phyloP scores from a whole-genome alignment of 2,888 invertebrate species.

The Agonum fuliginosum region DNA sequence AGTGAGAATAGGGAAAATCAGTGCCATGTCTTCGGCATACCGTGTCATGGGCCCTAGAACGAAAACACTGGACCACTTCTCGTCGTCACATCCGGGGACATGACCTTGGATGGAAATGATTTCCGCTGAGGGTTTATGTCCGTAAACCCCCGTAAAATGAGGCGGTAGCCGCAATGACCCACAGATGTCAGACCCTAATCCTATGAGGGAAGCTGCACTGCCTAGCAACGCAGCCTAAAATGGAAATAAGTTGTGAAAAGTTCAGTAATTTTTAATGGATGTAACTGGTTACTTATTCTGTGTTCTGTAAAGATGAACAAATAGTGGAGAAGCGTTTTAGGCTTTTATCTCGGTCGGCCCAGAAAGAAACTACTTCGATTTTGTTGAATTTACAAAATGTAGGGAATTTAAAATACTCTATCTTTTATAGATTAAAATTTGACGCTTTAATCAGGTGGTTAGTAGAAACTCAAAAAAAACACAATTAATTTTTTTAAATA shows the following conservation, averaged over 20 bases:
- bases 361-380: too few relatives aligned
- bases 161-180: conserved; percentile 93
- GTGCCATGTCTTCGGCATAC: conserved; percentile 88
- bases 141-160: conserved; percentile 93
- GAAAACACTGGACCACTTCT: conserved; percentile 82
- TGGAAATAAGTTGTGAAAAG: conserved; percentile 43
- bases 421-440: too few relatives aligned
- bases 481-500: too few relatives aligned
- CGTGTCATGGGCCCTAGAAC: conserved; percentile 91
- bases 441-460: too few relatives aligned
- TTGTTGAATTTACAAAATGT: too few relatives aligned
- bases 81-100: conserved; percentile 78
- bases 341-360: too few relatives aligned
- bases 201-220: conserved; percentile 86
- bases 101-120: conserved; percentile 81
- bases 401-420: too few relatives aligned
- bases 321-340: background rate
- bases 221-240: conserved; percentile 83
- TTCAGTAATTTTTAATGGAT: too few relatives aligned
- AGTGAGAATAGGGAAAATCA: conserved; percentile 82
- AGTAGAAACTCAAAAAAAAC: too few relatives aligned
- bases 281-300: too few relatives aligned
- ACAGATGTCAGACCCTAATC: conserved; percentile 92
- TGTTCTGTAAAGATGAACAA: too few relatives aligned
- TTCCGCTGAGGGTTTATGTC: conserved; percentile 90